Evolutionary conservation across 1,140 invertebrate species (phyloP), one percentile per base, ranked within the genome.

Genomic region (Micrasema longulum): DNA sequence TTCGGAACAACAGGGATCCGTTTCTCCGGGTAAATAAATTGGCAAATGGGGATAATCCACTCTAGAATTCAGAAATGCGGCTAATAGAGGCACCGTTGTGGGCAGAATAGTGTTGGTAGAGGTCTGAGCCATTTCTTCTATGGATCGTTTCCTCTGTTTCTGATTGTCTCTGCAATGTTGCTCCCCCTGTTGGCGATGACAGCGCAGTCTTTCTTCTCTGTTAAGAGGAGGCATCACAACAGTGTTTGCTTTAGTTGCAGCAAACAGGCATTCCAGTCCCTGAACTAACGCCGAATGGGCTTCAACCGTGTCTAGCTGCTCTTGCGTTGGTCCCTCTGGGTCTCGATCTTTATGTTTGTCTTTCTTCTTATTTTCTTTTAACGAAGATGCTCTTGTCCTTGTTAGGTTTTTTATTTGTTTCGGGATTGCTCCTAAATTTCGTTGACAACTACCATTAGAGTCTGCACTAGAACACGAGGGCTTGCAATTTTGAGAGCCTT

Each of bases 391-490:
- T 77, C 85, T 78, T 26, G 82, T 82, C 76, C 84, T 81, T 35
- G 80, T 79, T 76, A 83, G 74, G 75, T 83, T 84, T 80, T 83
- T 85, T 76, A 84, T 85, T 79, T 89, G 89, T 77, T 92, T 93
- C 22, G 91, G 91, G 76, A 92, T 92, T 41, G 91, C 91, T 11
- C 92, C 92, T 74, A 92, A 88, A 77, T 89, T 88, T 80, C 86
- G 86, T 77, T 83, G 83, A 72, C 82, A 81, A 38, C 82, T 84
- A 10, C 78, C 78, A 18, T 82, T 82, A n/a, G 81, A 80, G 72
- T 84, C 83, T 20, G 80, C 82, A 69, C 82, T 76, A 14, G 82
- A 81, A 65, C 74, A 79, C 31, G 79, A 75, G 71, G 80, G 72
- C 78, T 82, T 45, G 4, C 78, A 55, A n/a, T n/a, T n/a, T n/a